phyloP scores from a whole-genome alignment of 2,113 vertebrate genomes.

The Lynx canadensis region DNA sequence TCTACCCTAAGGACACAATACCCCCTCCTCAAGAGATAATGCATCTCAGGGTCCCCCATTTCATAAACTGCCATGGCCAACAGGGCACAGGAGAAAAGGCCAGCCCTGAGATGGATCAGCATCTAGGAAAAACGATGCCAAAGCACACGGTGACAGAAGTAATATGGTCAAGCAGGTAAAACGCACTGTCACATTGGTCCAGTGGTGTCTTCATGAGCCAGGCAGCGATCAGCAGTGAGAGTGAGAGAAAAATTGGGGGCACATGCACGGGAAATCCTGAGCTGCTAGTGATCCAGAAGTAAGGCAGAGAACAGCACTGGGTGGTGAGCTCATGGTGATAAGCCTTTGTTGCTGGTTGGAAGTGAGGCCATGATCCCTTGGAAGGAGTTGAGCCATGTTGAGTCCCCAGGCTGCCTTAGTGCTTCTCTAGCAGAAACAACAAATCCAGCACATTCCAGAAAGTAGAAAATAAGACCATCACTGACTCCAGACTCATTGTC shows the following conservation, averaged over 20 bases:
- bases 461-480: not conserved
- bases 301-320: not conserved
- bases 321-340: too few species aligned
- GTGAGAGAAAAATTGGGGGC: not conserved
- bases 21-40: not conserved
- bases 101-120: not conserved
- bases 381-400: not conserved
- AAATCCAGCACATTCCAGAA: not conserved
- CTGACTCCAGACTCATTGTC: accelerated
- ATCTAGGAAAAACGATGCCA: not conserved
- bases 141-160: not conserved
- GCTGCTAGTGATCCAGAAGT: too few species aligned
- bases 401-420: not conserved
- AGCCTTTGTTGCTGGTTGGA: not conserved
- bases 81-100: not conserved
- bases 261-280: not conserved
- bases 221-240: not conserved
- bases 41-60: not conserved
- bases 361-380: too few species aligned
- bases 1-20: not conserved
- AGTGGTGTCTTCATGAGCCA: not conserved
- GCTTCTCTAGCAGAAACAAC: not conserved
- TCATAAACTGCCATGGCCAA: not conserved
- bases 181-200: not conserved
- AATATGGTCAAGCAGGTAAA: not conserved